These are phyloP conservation scores for Epizoanthus rinbou DNA, from an alignment of 92 coral and sea anemone genomes.

Conservation along the genomic window DNA sequence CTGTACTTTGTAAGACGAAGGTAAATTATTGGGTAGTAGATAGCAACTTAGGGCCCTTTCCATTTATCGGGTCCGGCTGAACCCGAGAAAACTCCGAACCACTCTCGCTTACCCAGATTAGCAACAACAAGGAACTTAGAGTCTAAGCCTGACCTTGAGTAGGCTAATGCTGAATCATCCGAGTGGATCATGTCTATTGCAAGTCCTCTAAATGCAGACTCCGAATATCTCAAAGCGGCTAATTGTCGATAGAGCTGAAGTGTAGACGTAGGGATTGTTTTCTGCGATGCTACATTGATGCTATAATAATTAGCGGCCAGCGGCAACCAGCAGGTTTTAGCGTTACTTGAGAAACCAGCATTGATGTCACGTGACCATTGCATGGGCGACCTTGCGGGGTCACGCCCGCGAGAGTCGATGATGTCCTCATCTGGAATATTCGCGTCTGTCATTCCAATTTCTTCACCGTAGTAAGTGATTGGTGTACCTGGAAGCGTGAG, in stretches of 20 bases:
- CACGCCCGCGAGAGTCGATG: conserved; percentile 49
- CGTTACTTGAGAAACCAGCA: conserved; percentile 63
- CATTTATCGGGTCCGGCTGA: too few relatives aligned
- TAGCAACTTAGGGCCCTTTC: too few relatives aligned
- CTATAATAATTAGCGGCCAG: conserved; percentile 51
- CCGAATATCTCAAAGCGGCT: conserved; percentile 48
- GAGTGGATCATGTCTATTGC: conserved; percentile 61
- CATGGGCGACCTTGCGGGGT: conserved; percentile 75
- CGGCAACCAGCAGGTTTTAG: conserved; percentile 72
- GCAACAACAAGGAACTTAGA: conserved; percentile 59
- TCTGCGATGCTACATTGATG: conserved; percentile 64
- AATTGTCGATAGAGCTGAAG: conserved; percentile 63
- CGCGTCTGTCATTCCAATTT: conserved; percentile 85
- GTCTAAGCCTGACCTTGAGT: conserved; percentile 52
- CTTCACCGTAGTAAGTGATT: conserved; percentile 90
- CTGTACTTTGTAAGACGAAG: too few relatives aligned
- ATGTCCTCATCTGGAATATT: conserved; percentile 26
- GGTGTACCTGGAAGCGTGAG: conserved; percentile 92
- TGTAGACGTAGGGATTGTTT: conserved; percentile 54
- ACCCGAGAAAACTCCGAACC: conserved; percentile 62
- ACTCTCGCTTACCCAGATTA: conserved; percentile 65
- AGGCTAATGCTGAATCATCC: conserved; percentile 69
- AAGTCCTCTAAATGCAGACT: conserved; percentile 56
- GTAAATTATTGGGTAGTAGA: too few relatives aligned
- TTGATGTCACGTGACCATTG: conserved; percentile 60